Evolutionary conservation across 2,888 invertebrate genomes (phyloP).

Genomic region (Cartodere bifasciata): DNA sequence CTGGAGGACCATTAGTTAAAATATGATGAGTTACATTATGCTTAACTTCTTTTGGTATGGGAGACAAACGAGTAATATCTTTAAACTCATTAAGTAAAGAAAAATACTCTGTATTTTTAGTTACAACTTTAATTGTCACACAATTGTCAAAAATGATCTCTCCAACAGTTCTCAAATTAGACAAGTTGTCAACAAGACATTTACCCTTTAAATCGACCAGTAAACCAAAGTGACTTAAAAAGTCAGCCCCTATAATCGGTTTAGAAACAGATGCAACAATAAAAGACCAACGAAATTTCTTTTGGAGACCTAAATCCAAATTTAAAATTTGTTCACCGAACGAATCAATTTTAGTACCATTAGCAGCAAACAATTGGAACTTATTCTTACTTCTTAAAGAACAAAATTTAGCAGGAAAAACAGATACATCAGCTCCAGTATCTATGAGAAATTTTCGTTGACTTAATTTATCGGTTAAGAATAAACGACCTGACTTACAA

Average conservation of each 20-base stretch:
- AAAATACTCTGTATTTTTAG: background rate
- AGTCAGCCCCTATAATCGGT: slow-evolving; percentile 26
- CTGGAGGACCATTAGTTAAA: slow-evolving; percentile 18
- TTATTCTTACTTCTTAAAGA: too few species aligned
- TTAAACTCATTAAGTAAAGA: slow-evolving; percentile 4
- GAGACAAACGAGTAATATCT: slow-evolving; percentile 4
- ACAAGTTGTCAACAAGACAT: slow-evolving; percentile 2
- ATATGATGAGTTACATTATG: slow-evolving; percentile 19
- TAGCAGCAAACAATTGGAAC: too few species aligned
- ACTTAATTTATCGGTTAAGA: too few species aligned
- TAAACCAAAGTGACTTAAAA: slow-evolving; percentile 20
- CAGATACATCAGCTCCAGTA: too few species aligned
- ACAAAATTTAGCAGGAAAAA: too few species aligned
- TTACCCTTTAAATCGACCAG: slow-evolving; percentile 18
- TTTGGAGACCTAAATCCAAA: too few species aligned
- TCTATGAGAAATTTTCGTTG: too few species aligned
- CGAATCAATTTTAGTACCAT: too few species aligned
- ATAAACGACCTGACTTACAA: too few species aligned
- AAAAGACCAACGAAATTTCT: too few species aligned
- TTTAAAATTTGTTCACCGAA: too few species aligned
- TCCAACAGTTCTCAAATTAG: background rate
- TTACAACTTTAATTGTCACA: background rate
- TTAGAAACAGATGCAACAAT: slow-evolving; percentile 22
- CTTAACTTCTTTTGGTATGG: slow-evolving; percentile 10
- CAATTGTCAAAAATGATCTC: background rate